Evolutionary conservation across 2,113 vertebrate species (phyloP), one percentile per base, ranked within the genome.

Genomic region (Canis aureus): DNA sequence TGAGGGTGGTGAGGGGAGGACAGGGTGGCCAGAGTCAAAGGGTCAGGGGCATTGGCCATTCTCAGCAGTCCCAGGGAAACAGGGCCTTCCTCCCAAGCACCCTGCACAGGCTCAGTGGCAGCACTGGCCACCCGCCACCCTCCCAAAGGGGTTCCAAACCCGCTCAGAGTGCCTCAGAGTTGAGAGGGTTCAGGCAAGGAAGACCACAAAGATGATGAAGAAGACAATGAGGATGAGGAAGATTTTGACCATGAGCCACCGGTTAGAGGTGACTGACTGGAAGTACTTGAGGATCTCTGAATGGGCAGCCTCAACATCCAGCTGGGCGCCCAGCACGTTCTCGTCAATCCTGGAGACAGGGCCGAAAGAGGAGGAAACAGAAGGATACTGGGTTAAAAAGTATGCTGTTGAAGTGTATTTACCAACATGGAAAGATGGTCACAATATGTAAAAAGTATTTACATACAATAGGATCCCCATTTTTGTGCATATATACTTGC

Each of bases 241-340:
- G 97, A 99, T 99, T 99, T 99, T 99, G 97, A 99, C 99, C 99
- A 99, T 99, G 80, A 99, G 99, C 99, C 99, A 99, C 96, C 99
- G 99, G 96, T 99, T 99, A 98, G 99, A 99, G 53, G 99, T 99
- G 91, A 99, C 99, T 0, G 99, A 99, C 98, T 99, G 99, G 98
- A 99, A 99, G 97, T 99, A 99, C 96, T 99, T 99, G 92, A 99
- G 99, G 97, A 99, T 99, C 98, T 99, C 99, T 0, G 99, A 99
- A 95, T 99, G 99, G 10, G 99, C 99, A 0, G 98, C 99, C 49
- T 99, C 99, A 66, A 99, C 99, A 1, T 99, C 99, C 60, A 99
- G 98, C 98, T 99, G 99, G 0, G 99, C 99, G 98, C 99, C 99
- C 96, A 99, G 99, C 96, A 99, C 99, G 2, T 99, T 99, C 94